Conservation (phyloP, 1,140 invertebrate species). For the Melanaphis sacchari region DNA sequence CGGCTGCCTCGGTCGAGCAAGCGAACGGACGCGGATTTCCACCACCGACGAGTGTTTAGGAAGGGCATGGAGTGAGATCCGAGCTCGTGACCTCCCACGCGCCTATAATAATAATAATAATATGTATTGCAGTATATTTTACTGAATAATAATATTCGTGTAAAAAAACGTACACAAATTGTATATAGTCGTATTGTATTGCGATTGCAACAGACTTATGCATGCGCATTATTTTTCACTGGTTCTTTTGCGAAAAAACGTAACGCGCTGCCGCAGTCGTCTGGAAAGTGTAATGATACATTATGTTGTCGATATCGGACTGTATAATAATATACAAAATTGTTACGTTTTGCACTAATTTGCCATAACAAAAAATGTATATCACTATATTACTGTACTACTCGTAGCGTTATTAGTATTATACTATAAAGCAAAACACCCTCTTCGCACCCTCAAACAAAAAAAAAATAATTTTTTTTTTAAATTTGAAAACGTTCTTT, state of each 20-base stretch:
- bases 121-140: neutral
- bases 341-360: neutral
- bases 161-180: neutral
- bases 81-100: conserved; percentile 19
- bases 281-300: neutral
- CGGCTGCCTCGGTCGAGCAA: neutral
- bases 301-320: neutral
- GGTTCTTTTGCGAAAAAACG: neutral
- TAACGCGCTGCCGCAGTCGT: neutral
- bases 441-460: neutral
- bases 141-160: neutral
- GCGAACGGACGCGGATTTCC: neutral
- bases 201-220: neutral
- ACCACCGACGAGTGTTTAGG: conserved; percentile 14
- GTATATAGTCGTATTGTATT: neutral
- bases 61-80: conserved; percentile 4
- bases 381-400: neutral
- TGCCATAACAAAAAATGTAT: neutral
- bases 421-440: neutral
- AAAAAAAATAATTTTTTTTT: neutral
- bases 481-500: neutral
- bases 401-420: too few relatives aligned
- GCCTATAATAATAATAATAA: neutral
- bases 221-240: neutral
- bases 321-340: neutral